Base-by-base conservation (phyloP, 2,113 vertebrate genomes). In the Halichoerus grypus region DNA sequence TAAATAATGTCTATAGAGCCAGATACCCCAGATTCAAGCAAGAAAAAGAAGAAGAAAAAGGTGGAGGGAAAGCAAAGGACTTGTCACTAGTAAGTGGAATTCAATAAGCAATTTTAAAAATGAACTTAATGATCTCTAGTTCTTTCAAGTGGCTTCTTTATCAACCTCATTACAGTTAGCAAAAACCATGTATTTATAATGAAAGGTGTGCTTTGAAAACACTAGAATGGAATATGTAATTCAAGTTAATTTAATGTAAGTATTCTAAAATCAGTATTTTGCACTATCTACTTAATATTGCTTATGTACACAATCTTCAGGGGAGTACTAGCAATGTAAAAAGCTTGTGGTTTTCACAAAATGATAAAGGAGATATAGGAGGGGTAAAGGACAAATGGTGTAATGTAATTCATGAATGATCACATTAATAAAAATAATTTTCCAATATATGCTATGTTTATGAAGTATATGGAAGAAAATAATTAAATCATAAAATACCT, bases 21-120 rank as follows among this genome's bases (percentile, higher is more conserved):
- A 82, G 46, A 79, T 22, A 42, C 33, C 4, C 63, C 19, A 76
- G 15, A 11, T 81, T 33, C 11, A 77, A 53, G 42, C 1, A 88
- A 46, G 13, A 59, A 80, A 22, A 71, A 81, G 26, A 72, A 55
- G 7, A 6, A 28, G 1, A 53, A 3, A 28, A 0, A 5, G 0
- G 7, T 8, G 53, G 36, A n/a, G 1, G 21, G n/a, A 65, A 24
- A 67, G 24, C 4, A 15, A n/a, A 86, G 22, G 7, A 83, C 39
- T 72, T 26, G 4, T 39, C 5, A 51, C 39, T 55, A 51, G 28
- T 49, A 91, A 76, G 1, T 79, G 36, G 3, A 24, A 86, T 88
- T 16, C 51, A 94, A 87, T 14, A 94, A 72, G 5, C 42, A 84
- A 81, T 91, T 92, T 16, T 42, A 91, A 92, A 72, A 87, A 90